Base-by-base conservation (phyloP, 2,888 invertebrate species). In the Drosophila fungiperda region DNA sequence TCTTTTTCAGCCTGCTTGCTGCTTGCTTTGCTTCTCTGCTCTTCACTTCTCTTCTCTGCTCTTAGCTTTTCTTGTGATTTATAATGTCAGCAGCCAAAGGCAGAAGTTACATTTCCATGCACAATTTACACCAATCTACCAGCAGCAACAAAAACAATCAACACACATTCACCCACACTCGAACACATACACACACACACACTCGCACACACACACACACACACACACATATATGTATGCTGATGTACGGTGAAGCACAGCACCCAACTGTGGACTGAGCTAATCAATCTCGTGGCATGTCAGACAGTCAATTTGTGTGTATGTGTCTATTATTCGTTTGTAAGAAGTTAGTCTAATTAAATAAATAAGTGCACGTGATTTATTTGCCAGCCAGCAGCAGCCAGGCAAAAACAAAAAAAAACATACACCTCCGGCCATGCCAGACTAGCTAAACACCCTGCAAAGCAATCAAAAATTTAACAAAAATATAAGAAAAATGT, bases 61-160 rank as follows among this genome's bases (percentile, higher is more conserved):
- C 54, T 38, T 38, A 54, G 33, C 64, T 63, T 65, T 73, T 59
- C 65, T 73, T 87, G 90, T 89, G 90, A 87, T 87, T 87, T 87
- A 87, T 87, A 87, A 87, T 89, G 89, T 90, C 89, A 87, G 89
- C 90, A 88, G 80, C 79, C 89, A 87, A 73, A 64, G 89, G 87
- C 86, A 87, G 90, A 83, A 89, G 89, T 87, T 89, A 87, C 89
- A 87, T 90, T 90, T 87, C 87, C 87, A 87, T 87, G 90, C 87
- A 87, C 87, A 87, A 87, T 87, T 87, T 87, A 87, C 87, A 87
- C 87, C 90, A 88, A 83, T 89, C 79, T 76, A 77, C 78, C 74
- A 73, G 78, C 70, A 62, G 45, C 62, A 60, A 67, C 75, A 79
- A 71, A 71, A 75, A 70, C 81, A 68, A 80, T 76, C 72, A 75